Base-by-base conservation (phyloP, 2,888 invertebrate genomes). In the Axea sp. region DNA sequence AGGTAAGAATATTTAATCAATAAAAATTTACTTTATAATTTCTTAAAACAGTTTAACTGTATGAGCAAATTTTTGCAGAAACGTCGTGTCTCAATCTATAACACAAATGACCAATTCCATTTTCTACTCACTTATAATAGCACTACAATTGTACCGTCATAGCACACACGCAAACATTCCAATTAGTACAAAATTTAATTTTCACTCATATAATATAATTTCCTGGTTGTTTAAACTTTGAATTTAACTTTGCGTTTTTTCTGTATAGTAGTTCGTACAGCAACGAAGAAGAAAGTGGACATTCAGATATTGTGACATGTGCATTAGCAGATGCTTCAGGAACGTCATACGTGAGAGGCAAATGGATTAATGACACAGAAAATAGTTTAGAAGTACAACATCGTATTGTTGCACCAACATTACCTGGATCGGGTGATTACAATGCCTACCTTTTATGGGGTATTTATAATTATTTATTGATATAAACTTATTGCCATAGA, bases 401-500 rank as follows among this genome's bases (percentile, higher is more conserved):
- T 87, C 90, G 91, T 37, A 94, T 97, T 74, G 94, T 95, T 26
- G 93, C 94, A n/a, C 95, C 97, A 0, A 93, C 93, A 80, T 87
- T 96, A 76, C 95, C 95, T 68, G 93, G 93, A 1, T 94, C 94
- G 76, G 96, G 95, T 0, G 95, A 96, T 88, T 95, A 95, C 84
- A 91, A 93, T 4, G 92, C 91, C 77, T 96, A 92, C 88, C 92
- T 90, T 85, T 89, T 93, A 75, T 96, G 94, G 93, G 91, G 96
- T 92, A 89, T 90, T 81, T 82, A 51, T 45, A 8, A 30, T 28
- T 39, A 4, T n/a, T 6, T 7, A 28, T 28, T n/a, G 6, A 28
- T 28, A 11, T 33, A 33, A n/a, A n/a, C n/a, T n/a, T n/a, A n/a
- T n/a, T n/a, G n/a, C n/a, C n/a, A n/a, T n/a, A n/a, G n/a, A n/a